Evolutionary conservation across 37 sponge, comb jelly and placozoan species (phyloP).

Genomic region (Eunapius fragilis): DNA sequence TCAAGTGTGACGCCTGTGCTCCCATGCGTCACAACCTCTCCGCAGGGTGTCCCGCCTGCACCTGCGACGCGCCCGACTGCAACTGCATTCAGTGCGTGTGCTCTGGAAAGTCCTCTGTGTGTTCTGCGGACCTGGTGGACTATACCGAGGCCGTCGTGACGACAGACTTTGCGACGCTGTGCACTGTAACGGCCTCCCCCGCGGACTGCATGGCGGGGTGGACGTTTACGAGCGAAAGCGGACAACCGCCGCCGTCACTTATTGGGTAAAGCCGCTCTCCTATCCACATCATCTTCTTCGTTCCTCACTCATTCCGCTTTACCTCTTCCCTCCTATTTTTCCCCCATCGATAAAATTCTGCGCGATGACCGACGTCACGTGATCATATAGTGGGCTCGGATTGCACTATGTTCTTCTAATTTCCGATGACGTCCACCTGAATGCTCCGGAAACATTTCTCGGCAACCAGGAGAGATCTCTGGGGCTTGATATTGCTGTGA

Average conservation of each 20-base stretch:
- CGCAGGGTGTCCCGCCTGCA: conserved; percentile 38
- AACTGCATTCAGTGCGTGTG: conserved; percentile 41
- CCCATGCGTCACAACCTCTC: conserved; percentile 52
- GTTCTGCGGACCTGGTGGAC: conserved; percentile 7
- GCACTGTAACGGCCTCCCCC: background rate
- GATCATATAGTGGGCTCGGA: conserved; percentile 2
- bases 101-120: conserved; percentile 6
- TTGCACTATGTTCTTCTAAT: conserved; percentile 36
- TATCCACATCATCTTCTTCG: background rate
- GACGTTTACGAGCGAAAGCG: conserved; percentile 19
- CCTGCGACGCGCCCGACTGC: conserved; percentile 46
- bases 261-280: too few species aligned
- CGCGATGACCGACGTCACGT: too few species aligned
- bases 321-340: background rate
- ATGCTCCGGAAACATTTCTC: conserved; percentile 49
- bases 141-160: conserved; percentile 2
- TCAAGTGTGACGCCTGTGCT: conserved; percentile 45
- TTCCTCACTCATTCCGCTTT: background rate
- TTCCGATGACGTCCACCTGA: conserved; percentile 12
- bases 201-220: conserved; percentile 49
- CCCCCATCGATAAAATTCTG: background rate
- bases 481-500: conserved; percentile 30
- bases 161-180: conserved; percentile 43
- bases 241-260: conserved; percentile 6
- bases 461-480: conserved; percentile 45